phyloP scores from a whole-genome alignment of 2,888 invertebrate genomes.

The Acrobasis consociella region DNA sequence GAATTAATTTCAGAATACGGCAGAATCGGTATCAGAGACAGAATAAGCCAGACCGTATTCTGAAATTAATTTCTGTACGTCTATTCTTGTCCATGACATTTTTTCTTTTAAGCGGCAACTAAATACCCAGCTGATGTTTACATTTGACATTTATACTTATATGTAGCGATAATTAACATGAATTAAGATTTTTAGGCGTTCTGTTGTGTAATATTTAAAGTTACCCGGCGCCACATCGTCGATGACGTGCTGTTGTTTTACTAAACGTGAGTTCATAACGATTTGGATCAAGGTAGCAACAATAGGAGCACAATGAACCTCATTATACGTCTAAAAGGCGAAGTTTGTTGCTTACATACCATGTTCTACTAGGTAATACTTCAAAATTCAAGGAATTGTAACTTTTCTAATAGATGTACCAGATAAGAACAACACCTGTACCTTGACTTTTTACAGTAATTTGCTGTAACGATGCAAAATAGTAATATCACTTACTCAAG shows the following conservation, averaged over 20 bases:
- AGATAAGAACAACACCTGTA: too few species aligned
- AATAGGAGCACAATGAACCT: not conserved
- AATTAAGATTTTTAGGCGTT: not conserved
- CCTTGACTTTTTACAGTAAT: too few species aligned
- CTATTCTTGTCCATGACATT: too few species aligned
- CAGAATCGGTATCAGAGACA: too few species aligned
- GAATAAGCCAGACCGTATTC: too few species aligned
- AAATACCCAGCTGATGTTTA: not conserved
- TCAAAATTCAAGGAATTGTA: not conserved
- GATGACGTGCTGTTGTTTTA: constrained; percentile 2
- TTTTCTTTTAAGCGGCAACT: not conserved
- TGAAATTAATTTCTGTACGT: not conserved
- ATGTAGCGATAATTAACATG: not conserved
- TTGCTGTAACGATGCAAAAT: too few species aligned
- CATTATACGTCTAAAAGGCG: not conserved
- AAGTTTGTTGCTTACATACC: not conserved
- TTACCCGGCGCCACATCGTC: not conserved
- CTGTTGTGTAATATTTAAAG: not conserved
- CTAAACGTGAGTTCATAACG: not conserved
- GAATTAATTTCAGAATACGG: too few species aligned
- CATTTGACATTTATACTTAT: not conserved
- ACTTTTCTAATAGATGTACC: not conserved
- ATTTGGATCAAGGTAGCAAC: constrained; percentile 13
- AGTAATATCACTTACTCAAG: too few species aligned
- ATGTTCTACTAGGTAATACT: too few species aligned